phyloP scores from a whole-genome alignment of 2,888 invertebrate species.

The Heliconius ismenius region DNA sequence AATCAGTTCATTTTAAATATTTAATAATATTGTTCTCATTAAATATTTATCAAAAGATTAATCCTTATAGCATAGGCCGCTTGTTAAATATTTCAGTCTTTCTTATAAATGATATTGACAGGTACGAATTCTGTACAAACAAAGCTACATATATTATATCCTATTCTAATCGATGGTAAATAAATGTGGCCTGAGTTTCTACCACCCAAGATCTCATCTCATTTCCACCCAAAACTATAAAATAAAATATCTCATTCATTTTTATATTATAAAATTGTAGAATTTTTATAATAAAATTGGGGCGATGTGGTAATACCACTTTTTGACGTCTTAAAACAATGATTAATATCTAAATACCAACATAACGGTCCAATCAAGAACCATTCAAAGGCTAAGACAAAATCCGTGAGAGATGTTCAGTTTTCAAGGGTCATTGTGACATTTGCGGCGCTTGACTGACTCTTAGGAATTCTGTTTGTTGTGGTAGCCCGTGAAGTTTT shows the following conservation, averaged over 20 bases:
- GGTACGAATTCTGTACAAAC: neutral
- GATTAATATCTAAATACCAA: constrained; percentile 6
- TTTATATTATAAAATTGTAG: neutral
- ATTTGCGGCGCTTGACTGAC: constrained; percentile 24
- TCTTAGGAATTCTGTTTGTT: constrained; percentile 31
- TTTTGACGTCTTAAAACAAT: neutral
- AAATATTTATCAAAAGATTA: no score
- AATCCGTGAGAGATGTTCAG: constrained; percentile 22
- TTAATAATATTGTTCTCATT: no score
- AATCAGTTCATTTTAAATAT: no score
- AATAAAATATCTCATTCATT: no score
- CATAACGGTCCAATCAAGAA: constrained; percentile 13
- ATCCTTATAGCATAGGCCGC: neutral
- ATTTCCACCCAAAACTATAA: no score
- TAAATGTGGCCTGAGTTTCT: no score
- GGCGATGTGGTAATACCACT: neutral
- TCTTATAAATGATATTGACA: neutral
- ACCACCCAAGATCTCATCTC: no score
- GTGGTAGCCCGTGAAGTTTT: constrained; percentile 29
- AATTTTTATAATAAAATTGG: neutral
- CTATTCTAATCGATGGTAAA: no score
- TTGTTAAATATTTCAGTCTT: neutral
- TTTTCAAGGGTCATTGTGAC: constrained; percentile 27
- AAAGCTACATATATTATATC: no score
- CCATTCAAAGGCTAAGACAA: constrained; percentile 3